Conservation (phyloP, 2,113 vertebrate genomes). For the Dicrurus megarhynchus region DNA sequence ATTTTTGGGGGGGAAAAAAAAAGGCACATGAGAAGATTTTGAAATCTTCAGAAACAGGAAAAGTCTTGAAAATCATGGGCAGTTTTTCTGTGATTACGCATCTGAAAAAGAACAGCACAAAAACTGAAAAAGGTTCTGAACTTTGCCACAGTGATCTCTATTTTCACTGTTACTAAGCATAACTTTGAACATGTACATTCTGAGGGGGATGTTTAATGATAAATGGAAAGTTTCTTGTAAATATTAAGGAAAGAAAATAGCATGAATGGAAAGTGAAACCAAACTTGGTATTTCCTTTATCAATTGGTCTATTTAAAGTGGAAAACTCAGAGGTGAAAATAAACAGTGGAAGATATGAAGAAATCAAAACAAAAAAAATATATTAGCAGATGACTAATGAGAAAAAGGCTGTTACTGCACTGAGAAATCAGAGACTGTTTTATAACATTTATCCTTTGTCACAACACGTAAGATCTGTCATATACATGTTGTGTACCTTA, state of each 20-base stretch:
- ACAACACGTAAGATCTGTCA: neutral
- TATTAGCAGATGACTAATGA: neutral
- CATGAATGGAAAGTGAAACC: neutral
- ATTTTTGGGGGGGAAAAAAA: neutral
- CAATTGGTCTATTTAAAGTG: neutral
- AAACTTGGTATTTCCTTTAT: neutral
- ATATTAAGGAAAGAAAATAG: neutral
- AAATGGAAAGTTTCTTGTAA: neutral
- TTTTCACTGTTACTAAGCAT: neutral
- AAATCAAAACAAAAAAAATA: neutral
- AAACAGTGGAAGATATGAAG: neutral
- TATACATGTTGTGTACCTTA: neutral
- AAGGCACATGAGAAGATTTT: neutral
- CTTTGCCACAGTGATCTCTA: neutral
- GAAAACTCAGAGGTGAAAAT: neutral
- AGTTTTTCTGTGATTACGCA: neutral
- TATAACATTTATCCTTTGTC: neutral
- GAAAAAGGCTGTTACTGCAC: neutral
- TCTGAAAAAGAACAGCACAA: neutral
- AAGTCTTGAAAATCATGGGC: neutral
- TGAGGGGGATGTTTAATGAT: neutral
- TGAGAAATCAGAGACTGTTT: neutral
- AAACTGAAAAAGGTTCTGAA: neutral
- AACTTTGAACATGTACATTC: neutral
- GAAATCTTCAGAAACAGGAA: neutral